These are phyloP conservation scores for Patella ulyssiponensis DNA, from an alignment of 2,888 invertebrate species.

Conservation along the genomic window DNA sequence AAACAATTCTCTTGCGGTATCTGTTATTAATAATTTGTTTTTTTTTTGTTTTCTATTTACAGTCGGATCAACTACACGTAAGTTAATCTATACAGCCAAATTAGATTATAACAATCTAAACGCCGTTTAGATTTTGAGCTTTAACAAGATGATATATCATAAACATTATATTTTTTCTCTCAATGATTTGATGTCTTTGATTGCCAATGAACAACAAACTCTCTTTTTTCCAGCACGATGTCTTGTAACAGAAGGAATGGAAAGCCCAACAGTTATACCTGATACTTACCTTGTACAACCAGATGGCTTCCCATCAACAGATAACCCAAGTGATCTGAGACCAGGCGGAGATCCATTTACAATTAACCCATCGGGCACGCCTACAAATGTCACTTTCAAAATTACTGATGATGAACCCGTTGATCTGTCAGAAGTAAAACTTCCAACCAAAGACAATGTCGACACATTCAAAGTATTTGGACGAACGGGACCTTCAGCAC, in stretches of 20 bases:
- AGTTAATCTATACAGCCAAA: no score
- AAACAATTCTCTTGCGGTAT: no score
- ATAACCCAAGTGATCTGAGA: background rate
- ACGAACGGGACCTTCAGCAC: no score
- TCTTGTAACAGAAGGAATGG: background rate
- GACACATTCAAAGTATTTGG: background rate
- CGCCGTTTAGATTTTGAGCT: no score
- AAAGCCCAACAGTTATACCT: conserved; percentile 4
- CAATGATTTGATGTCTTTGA: no score
- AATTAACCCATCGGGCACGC: background rate
- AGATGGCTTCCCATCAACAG: background rate
- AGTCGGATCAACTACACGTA: no score
- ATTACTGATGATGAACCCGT: background rate
- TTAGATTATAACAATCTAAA: no score
- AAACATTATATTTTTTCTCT: no score
- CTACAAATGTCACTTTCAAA: background rate
- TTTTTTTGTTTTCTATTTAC: no score
- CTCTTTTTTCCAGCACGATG: background rate
- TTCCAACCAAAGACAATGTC: background rate
- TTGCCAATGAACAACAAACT: no score
- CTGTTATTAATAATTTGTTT: no score
- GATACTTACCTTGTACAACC: background rate
- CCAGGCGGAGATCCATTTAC: background rate
- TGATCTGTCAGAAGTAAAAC: background rate
- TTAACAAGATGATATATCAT: no score